phyloP scores from a whole-genome alignment of 2,113 vertebrate species.

The Cyphomyrus discorhynchus region DNA sequence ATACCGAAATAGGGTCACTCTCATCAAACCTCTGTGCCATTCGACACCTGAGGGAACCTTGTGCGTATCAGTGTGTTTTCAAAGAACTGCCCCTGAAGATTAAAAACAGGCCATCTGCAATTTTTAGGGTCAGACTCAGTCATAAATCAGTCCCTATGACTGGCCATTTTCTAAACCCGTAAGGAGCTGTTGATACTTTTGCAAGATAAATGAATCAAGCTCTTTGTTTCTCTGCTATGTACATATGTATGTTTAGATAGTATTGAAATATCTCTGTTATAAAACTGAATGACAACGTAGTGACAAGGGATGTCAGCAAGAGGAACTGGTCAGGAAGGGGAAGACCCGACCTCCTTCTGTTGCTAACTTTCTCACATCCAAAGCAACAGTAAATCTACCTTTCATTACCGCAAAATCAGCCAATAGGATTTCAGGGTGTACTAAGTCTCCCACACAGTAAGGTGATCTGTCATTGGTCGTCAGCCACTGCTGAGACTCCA shows the following conservation, averaged over 20 bases:
- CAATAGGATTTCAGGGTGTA: constrained; percentile 9
- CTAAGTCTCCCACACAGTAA: constrained; percentile 10
- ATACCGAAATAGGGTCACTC: constrained; percentile 26
- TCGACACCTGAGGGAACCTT: constrained; percentile 25
- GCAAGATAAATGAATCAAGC: constrained; percentile 16
- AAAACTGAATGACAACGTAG: constrained; percentile 44
- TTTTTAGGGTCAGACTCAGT: neutral
- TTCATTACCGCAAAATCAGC: constrained; percentile 31
- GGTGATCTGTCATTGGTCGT: neutral
- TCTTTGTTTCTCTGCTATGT: constrained; percentile 22
- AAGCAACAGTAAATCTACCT: constrained; percentile 13
- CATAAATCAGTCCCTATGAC: neutral
- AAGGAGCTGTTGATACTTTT: neutral
- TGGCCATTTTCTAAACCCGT: neutral
- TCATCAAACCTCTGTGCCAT: constrained; percentile 3
- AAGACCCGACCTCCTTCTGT: constrained; percentile 10
- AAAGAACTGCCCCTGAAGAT: neutral
- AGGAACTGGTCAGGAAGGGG: neutral
- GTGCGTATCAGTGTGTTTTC: neutral
- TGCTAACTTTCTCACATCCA: constrained; percentile 16
- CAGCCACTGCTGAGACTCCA: constrained; percentile 13
- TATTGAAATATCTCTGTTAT: constrained; percentile 27
- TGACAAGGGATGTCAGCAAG: constrained; percentile 21
- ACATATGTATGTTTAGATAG: constrained; percentile 25
- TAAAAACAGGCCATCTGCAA: neutral